Conservation (phyloP, 2,888 invertebrate species). For the Dione vanillae region DNA sequence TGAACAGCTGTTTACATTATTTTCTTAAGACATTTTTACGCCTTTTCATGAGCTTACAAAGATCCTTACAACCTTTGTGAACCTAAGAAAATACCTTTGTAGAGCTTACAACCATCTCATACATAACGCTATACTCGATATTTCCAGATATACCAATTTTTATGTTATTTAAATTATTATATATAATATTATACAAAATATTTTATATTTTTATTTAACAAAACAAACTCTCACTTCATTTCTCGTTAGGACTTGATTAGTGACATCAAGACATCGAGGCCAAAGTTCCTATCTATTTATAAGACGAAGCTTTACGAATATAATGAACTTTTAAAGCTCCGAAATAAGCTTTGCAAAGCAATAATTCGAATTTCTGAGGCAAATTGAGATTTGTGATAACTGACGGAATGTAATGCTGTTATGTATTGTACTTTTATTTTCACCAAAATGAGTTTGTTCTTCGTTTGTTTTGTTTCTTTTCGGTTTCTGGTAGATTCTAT, state of each 20-base stretch:
- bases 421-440: slow-evolving; percentile 31
- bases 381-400: slow-evolving; percentile 34
- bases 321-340: slow-evolving; percentile 35
- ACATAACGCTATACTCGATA: no score
- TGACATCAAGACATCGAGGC: slow-evolving; percentile 60
- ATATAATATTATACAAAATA: no score
- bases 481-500: slow-evolving; percentile 20
- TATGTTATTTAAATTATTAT: no score
- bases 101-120: no score
- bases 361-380: slow-evolving; percentile 25
- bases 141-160: no score
- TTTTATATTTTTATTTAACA: no score
- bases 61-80: no score
- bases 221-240: slow-evolving; percentile 3
- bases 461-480: slow-evolving; percentile 22
- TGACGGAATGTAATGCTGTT: slow-evolving; percentile 21
- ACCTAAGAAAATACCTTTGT: no score
- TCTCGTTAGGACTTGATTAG: slow-evolving; percentile 73
- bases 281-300: slow-evolving; percentile 58
- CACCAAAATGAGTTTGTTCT: slow-evolving; percentile 22
- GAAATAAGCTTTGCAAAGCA: slow-evolving; percentile 30
- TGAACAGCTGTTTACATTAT: no score
- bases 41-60: no score
- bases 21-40: no score
- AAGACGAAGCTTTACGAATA: slow-evolving; percentile 32